These are phyloP conservation scores for Bolinopsis microptera DNA, from an alignment of 37 sponge, comb jelly and placozoan species.

Conservation along the genomic window DNA sequence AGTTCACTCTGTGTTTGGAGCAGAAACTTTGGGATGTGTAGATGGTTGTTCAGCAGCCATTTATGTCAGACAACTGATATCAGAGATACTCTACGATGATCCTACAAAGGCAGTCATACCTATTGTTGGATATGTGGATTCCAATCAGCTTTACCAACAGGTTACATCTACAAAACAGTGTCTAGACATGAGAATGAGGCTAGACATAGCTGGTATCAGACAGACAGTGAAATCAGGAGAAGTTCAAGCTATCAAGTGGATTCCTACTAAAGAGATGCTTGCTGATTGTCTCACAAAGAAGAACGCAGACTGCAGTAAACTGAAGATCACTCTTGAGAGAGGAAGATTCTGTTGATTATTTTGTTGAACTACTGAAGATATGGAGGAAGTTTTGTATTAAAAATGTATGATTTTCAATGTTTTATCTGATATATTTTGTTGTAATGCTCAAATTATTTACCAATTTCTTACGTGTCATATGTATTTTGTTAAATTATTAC, in stretches of 20 bases:
- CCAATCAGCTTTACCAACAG: neutral
- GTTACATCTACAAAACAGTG: neutral
- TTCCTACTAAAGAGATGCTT: neutral
- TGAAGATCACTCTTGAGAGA: neutral
- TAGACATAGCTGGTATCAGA: neutral
- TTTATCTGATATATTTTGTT: too few species aligned
- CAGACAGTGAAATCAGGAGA: neutral
- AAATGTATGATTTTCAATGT: too few species aligned
- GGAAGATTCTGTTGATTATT: too few species aligned
- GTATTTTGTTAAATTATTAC: too few species aligned
- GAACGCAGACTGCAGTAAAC: neutral
- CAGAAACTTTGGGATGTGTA: neutral
- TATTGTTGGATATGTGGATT: neutral
- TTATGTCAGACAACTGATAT: neutral
- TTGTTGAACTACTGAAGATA: too few species aligned
- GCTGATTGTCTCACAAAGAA: too few species aligned
- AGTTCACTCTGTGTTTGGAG: constrained; percentile 24
- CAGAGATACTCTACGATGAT: neutral
- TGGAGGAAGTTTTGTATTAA: too few species aligned
- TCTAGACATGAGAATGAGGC: neutral
- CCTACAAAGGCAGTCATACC: neutral
- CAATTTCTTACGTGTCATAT: too few species aligned
- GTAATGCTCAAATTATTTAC: too few species aligned
- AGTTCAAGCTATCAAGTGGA: neutral
- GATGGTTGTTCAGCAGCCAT: neutral